Evolutionary conservation across 2,888 invertebrate species (phyloP).

Genomic region (Crepidodera aurea): DNA sequence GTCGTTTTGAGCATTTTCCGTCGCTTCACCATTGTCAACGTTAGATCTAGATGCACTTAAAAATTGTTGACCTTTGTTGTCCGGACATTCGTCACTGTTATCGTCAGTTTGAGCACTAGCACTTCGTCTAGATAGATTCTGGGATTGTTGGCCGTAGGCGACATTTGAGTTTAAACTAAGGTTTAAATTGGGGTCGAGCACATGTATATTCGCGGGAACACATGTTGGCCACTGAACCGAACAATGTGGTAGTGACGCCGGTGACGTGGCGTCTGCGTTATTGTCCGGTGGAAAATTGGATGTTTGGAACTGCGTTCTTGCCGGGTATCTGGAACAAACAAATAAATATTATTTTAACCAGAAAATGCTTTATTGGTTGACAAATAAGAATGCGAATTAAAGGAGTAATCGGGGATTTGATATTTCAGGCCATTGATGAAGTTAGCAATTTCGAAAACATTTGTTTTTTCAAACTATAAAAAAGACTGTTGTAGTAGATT

Average conservation of each 20-base stretch:
- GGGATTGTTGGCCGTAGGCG: slow-evolving; percentile 16
- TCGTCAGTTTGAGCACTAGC: slow-evolving; percentile 55
- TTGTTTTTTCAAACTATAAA: too few relatives aligned
- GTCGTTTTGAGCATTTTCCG: slow-evolving; percentile 38
- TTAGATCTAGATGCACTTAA: slow-evolving; percentile 23
- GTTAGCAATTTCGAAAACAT: too few relatives aligned
- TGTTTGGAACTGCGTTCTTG: slow-evolving; percentile 66
- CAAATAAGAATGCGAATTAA: too few relatives aligned
- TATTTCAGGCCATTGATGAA: too few relatives aligned
- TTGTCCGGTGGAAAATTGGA: slow-evolving; percentile 28
- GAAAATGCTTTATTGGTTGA: neutral
- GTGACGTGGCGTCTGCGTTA: slow-evolving; percentile 63
- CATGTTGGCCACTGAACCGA: slow-evolving; percentile 64
- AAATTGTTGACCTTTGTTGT: slow-evolving; percentile 30
- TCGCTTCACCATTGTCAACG: slow-evolving; percentile 24
- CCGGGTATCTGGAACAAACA: slow-evolving; percentile 66
- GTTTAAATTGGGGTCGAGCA: slow-evolving; percentile 44
- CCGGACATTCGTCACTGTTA: slow-evolving; percentile 41
- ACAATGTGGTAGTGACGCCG: slow-evolving; percentile 60
- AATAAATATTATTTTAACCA: neutral
- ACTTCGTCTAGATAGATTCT: slow-evolving; percentile 44
- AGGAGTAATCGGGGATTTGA: too few relatives aligned
- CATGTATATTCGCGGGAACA: slow-evolving; percentile 59
- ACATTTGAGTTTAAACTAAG: slow-evolving; percentile 12
- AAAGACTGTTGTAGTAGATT: too few relatives aligned